Evolutionary conservation across 1,140 invertebrate genomes (phyloP), one percentile per base, ranked within the genome.

Genomic region (Aphaenogaster rudis): DNA sequence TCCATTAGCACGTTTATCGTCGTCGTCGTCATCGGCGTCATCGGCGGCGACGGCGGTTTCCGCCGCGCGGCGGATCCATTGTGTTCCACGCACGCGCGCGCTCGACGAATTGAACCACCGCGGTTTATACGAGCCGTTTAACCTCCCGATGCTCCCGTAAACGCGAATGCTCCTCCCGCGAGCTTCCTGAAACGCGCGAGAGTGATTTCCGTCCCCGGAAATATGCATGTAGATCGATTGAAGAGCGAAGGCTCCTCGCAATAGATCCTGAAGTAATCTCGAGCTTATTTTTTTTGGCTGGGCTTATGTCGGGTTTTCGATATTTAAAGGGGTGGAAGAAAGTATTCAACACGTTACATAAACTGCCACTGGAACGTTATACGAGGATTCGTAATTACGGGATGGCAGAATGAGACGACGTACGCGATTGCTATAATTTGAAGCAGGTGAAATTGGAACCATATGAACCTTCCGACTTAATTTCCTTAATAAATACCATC

Each of bases 81-180:
- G 63, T 80, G n/a, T 54, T 36, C 74, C 28, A 74, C 67, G 67
- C 52, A 74, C 17, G 63, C 77, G 78, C 45, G 13, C 50, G 15
- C n/a, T 5, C 54, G 28, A 61, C 45, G 42, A 82, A 82, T 82
- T 82, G 17, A 74, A 39, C 42, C 54, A 57, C 39, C 52, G 33
- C 69, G 13, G n/a, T 74, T 72, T 82, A 72, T 72, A 82, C 69
- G 28, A 76, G 54, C 57, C 54, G 50, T 84, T 82, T 84, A 74
- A 76, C 69, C 69, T 61, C 33, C 48, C 57, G 54, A 61, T 74
- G 33, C 45, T 80, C 48, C 33, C 48, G 33, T 80, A 79, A 80
- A 39, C 11, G n/a, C 78, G 36, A 80, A 54, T 15, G 64, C 33
- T 76, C 7, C 42, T 78, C 11, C 45, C 66, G 21, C 28, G 42